Evolutionary conservation across 1,140 invertebrate genomes (phyloP).

Genomic region (Zaprionus ornatus): DNA sequence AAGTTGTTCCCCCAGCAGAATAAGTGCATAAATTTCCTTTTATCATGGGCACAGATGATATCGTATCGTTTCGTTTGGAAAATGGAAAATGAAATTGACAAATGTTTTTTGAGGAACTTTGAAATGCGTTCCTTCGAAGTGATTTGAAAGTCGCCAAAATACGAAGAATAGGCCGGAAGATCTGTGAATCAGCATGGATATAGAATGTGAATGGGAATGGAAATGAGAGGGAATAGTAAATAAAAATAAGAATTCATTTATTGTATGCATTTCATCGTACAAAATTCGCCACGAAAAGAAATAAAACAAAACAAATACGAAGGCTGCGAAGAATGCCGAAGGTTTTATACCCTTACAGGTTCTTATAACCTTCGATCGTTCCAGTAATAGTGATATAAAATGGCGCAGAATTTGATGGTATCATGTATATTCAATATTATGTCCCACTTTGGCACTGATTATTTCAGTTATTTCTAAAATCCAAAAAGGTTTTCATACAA

Average conservation of each 20-base stretch:
- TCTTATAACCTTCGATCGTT: too few relatives aligned
- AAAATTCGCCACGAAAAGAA: constrained; percentile 30
- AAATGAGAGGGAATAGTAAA: neutral
- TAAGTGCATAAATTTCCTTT: neutral
- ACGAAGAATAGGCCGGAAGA: neutral
- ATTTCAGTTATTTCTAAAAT: too few relatives aligned
- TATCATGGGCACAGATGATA: neutral
- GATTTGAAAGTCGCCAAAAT: too few relatives aligned
- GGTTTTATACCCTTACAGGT: too few relatives aligned
- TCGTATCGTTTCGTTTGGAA: neutral
- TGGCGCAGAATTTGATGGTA: too few relatives aligned
- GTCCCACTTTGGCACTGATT: too few relatives aligned
- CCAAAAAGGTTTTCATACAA: too few relatives aligned
- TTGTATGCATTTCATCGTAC: constrained; percentile 50
- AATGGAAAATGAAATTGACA: neutral
- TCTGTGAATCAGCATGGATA: constrained; percentile 15
- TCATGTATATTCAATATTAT: too few relatives aligned
- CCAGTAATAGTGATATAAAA: too few relatives aligned
- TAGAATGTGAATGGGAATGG: neutral
- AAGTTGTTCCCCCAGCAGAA: too few relatives aligned
- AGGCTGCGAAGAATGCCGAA: too few relatives aligned
- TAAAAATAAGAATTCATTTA: constrained; percentile 52
- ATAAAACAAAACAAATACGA: too few relatives aligned
- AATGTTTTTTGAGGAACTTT: neutral
- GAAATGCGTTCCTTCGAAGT: neutral